Evolutionary conservation across 2,888 invertebrate species (phyloP), one percentile per base, ranked within the genome.

Genomic region (Tipula lateralis): DNA sequence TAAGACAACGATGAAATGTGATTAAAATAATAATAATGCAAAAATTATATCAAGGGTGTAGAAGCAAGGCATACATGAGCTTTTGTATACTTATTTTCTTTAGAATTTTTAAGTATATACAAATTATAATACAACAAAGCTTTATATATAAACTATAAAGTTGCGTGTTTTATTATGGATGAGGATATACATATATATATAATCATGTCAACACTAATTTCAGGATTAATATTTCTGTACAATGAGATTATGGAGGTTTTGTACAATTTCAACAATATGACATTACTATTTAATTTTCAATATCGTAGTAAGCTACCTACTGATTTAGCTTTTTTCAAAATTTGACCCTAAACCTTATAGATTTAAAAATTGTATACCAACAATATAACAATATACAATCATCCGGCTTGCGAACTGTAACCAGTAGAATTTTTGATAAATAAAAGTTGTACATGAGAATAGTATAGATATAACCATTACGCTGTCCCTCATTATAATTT

Each of bases 161-260:
- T 66, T 66, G 66, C 66, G 66, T 66, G 66, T 66, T 66, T 66
- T 24, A 66, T 66, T 66, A 66, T 66, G 24, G 66, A 66, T 24
- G 66, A 66, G 66, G 9, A 66, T 66, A 9, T 66, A n/a, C n/a
- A n/a, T n/a, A n/a, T n/a, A n/a, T n/a, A n/a, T n/a, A n/a, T n/a
- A 66, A 24, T 24, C 7, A 24, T 66, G 66, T 66, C 66, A 66
- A 24, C 66, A 66, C 12, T 24, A 9, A 6, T 66, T 66, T 24
- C 24, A 24, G 66, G 66, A 66, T 66, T 66, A 66, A 9, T 24
- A 66, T 24, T 19, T 66, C 66, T 19, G 7, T 24, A 66, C 66
- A 66, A 24, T 66, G 7, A 24, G 66, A 66, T 66, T 66, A 66
- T 24, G 0, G 9, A 24, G 66, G 24, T 16, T 50, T n/a, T 16